Percentiles rank a stretch among this genome's conserved stretches.
phyloP scores from a whole-genome alignment of 1,140 invertebrate genomes.

The Lepidurus apus region DNA sequence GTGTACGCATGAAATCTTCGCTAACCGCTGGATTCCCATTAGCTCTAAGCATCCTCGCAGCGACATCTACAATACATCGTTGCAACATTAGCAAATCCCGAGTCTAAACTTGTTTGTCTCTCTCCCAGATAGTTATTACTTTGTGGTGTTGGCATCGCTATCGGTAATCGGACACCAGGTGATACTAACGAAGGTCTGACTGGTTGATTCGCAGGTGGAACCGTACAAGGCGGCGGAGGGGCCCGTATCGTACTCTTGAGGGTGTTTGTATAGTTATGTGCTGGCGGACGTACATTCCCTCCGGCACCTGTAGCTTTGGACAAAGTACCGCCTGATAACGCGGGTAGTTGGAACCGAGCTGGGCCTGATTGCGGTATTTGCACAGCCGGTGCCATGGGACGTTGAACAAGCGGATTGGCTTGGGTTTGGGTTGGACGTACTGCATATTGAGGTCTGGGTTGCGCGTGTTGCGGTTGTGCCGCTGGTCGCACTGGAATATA shows the following conservation, averaged over 20 bases:
- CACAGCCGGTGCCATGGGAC: neutral
- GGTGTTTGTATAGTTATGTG: neutral
- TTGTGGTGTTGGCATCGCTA: neutral
- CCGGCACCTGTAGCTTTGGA: neutral
- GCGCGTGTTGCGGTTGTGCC: neutral
- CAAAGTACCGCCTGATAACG: constrained; percentile 36
- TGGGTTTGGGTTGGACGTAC: neutral
- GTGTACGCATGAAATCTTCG: constrained; percentile 44
- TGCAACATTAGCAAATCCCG: neutral
- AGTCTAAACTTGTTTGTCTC: neutral
- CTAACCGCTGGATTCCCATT: constrained; percentile 28
- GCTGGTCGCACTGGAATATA: neutral
- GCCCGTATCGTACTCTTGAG: neutral
- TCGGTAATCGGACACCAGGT: neutral
- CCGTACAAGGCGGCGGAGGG: constrained; percentile 22
- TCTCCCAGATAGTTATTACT: neutral
- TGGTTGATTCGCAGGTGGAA: constrained; percentile 20
- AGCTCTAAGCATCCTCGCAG: neutral
- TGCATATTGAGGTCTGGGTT: neutral
- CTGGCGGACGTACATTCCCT: neutral
- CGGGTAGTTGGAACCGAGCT: constrained; percentile 22
- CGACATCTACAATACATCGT: neutral
- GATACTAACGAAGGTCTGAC: neutral
- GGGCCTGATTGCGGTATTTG: constrained; percentile 32
- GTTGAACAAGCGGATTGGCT: neutral